Base-by-base conservation (phyloP, 2,888 invertebrate species). In the Hyposoter didymator region DNA sequence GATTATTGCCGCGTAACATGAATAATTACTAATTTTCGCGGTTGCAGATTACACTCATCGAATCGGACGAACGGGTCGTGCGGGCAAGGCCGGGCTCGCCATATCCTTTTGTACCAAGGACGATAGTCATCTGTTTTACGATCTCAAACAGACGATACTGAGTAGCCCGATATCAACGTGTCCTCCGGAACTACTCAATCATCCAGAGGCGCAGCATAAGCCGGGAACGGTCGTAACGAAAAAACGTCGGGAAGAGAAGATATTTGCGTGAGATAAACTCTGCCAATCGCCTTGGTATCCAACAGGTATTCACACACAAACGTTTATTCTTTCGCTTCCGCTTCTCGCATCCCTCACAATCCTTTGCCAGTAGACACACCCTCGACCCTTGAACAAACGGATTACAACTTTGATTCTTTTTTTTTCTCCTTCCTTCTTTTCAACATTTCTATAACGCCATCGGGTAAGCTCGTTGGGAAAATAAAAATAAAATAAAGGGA, bases 51-150 rank as follows among this genome's bases (percentile, higher is more conserved):
- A 98, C 91, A 98, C 98, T 0, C 98, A 99, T 97, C 97, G 99
- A 95, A 99, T 99, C 92, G 99, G 99, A 94, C 97, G 99, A 95
- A 99, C 99, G 0, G 99, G 99, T 91, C 98, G 99, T 95, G 99
- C 99, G 0, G 99, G 99, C 72, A 99, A 99, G 94, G 97, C 97
- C 90, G 99, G 99, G 94, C 96, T 97, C 90, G 99, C 99, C 22
- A 97, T 99, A 88, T 97, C 98, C 17, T 99, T 99, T 95, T 96
- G 98, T 75, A 99, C 99, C 0, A 99, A 99, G 93, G 99, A 99
- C 88, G 99, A 99, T 94, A 98, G 98, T 28, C 95, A 95, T 19
- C 95, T 99, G 79, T 99, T 99, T 95, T 99, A 99, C 93, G 99
- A 99, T 94, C 95, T 99, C 88, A 99, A 99, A 94, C 98, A 99